Base-by-base conservation (phyloP, 2,113 vertebrate genomes). In the Pterocles gutturalis region DNA sequence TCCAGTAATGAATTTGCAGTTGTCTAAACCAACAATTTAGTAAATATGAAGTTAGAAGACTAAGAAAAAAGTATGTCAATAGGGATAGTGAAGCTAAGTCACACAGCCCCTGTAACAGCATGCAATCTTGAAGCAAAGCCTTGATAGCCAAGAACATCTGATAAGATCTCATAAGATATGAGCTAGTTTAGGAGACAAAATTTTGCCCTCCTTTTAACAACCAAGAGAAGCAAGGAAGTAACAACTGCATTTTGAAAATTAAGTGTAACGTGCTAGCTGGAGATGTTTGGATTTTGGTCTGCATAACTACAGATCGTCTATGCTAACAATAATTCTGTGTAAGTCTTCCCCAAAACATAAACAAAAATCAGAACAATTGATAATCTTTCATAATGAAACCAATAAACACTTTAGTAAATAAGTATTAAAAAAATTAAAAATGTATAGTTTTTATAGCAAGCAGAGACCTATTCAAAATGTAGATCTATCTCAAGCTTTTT, bases 51-150 rank as follows among this genome's bases (percentile, higher is more conserved):
- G 75, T 11, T 33, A 8, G 25, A 25, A 45, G 29, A 25, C 60
- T n/a, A 16, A 25, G 46, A 9, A 9, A 24, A 13, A 14, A 41
- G 12, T 46, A 11, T 2, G 4, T 6, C 22, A 13, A 12, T 3
- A 29, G 54, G 17, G 17, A 3, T 1, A 25, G 12, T 2, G 46
- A 12, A 2, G 2, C 4, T 4, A 7, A 21, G 49, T 13, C 33
- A 11, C 34, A 13, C 19, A 43, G 55, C 13, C 18, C 41, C 43
- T 5, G 0, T 11, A 34, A 19, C 18, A 48, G 51, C 67, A 17
- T 6, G 41, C 69, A 24, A 18, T 29, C 73, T 43, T 7, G 8
- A 41, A 43, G 33, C 48, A 54, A 18, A 51, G 12, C 51, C 28
- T 3, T 13, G 25, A 9, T 25, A 61, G 62, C 18, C 36, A 57